Base-by-base conservation (phyloP, 2,888 invertebrate species). In the Pegoplata infirma region DNA sequence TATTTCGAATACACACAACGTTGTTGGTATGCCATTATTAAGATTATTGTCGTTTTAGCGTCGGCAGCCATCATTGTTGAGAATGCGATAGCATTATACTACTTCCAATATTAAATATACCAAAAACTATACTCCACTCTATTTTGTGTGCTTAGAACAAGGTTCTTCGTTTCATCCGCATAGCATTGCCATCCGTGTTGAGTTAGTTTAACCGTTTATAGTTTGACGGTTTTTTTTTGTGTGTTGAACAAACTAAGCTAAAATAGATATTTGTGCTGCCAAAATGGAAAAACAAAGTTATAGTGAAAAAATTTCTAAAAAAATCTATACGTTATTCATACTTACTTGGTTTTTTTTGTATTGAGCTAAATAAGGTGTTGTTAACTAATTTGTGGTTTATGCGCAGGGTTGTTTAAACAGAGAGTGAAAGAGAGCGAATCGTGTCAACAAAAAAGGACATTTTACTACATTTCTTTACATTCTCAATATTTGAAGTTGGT, bases 61-160 rank as follows among this genome's bases (percentile, higher is more conserved):
- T 46, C 49, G 79, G 76, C 79, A 81, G 78, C 81, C 81, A 81
- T 81, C 76, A 78, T 81, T 59, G 46, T 67, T 25, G 69, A 66
- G 73, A 69, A 56, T 67, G 71, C 32, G 68, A 80, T 47, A 80
- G 40, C 53, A 53, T 28, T 80, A 80, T 73, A 69, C 14, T 10
- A 40, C 17, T 16, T n/a, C n/a, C n/a, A n/a, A n/a, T n/a, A n/a
- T 14, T 55, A 14, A 17, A 49, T 51, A 23, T 1, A 16, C 6
- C 2, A n/a, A 63, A 56, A 46, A 66, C 36, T 46, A 55, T 55
- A 59, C 21, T 53, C 14, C 21, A 5, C 17, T 28, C 51, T 53
- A 8, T 51, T 66, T 58, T 51, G 21, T 64, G 47, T 68, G 51
- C 8, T 53, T 44, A 3, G n/a, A 5, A 55, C 17, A 36, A 51